These are phyloP conservation scores for Macropus fuliginosus DNA, from an alignment of 2,797 vertebrate genomes.

Conservation along the genomic window DNA sequence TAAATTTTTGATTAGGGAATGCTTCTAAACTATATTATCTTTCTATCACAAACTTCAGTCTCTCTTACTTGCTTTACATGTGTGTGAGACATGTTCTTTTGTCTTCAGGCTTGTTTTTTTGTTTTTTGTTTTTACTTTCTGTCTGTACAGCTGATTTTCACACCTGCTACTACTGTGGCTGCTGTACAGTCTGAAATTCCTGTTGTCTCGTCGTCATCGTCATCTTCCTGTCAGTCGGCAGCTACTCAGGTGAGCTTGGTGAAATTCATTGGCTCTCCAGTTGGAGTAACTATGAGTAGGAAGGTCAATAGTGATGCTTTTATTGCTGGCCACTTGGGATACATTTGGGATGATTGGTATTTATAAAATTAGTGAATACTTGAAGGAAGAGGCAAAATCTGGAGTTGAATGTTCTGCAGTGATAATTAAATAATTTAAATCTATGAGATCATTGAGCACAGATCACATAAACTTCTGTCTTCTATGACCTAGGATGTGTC, in stretches of 20 bases:
- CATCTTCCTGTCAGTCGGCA: conserved; percentile 91
- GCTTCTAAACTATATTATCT: conserved; percentile 62
- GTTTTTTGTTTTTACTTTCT: conserved; percentile 74
- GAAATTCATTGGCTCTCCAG: conserved; percentile 61
- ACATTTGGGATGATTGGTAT: conserved; percentile 35
- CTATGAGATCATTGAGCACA: conserved; percentile 19
- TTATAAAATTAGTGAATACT: conserved; percentile 34
- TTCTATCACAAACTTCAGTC: conserved; percentile 71
- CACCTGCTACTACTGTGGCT: conserved; percentile 94
- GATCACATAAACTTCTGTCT: neutral
- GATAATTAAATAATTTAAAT: neutral
- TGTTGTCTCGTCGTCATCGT: conserved; percentile 88
- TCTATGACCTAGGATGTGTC: conserved; percentile 40
- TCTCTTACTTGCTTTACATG: conserved; percentile 74
- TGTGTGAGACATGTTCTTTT: conserved; percentile 76
- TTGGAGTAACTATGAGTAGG: conserved; percentile 26
- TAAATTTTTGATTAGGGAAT: conserved; percentile 64
- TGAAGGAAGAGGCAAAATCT: neutral
- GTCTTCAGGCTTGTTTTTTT: conserved; percentile 76
- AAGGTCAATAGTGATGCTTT: conserved; percentile 46
- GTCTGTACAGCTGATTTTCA: conserved; percentile 93
- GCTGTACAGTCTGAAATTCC: conserved; percentile 95
- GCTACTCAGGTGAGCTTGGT: conserved; percentile 93
- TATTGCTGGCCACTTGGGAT: conserved; percentile 31
- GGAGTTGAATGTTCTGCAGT: conserved; percentile 37